Percentiles rank a stretch among this genome's conserved stretches.
Conservation (phyloP, 2,113 vertebrate genomes). For the Lasiurus borealis region DNA sequence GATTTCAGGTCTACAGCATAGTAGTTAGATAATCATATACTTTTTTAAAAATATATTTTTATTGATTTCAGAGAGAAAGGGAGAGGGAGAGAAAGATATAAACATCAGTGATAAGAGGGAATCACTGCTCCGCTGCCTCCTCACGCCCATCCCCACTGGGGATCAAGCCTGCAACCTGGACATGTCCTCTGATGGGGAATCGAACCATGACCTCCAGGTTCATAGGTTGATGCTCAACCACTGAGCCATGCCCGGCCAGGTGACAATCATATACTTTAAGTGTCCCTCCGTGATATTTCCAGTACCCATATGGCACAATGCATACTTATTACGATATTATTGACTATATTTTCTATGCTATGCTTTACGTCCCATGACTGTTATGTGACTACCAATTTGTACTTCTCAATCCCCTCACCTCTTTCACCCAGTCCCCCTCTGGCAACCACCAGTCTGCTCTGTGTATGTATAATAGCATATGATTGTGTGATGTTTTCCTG, state of each 20-base stretch:
- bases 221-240: no score
- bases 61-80: no score
- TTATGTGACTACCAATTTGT: background rate
- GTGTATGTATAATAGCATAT: background rate
- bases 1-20: background rate
- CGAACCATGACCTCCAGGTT: no score
- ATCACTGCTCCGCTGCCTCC: no score
- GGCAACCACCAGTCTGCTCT: background rate
- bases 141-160: no score
- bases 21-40: no score
- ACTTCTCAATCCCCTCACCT: background rate
- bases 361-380: background rate
- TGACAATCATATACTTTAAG: background rate
- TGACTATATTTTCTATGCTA: background rate
- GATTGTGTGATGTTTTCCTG: background rate
- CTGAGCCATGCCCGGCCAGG: no score
- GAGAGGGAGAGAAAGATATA: no score
- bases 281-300: background rate
- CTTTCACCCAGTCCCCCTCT: background rate
- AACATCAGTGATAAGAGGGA: no score
- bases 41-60: background rate
- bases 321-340: background rate
- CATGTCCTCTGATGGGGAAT: no score
- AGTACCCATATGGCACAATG: background rate
- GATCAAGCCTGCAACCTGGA: no score